A percentile compares a stretch with the other conserved stretches of the same genome.
phyloP scores from a whole-genome alignment of 2,888 invertebrate species.

The Leptura quadrifasciata region DNA sequence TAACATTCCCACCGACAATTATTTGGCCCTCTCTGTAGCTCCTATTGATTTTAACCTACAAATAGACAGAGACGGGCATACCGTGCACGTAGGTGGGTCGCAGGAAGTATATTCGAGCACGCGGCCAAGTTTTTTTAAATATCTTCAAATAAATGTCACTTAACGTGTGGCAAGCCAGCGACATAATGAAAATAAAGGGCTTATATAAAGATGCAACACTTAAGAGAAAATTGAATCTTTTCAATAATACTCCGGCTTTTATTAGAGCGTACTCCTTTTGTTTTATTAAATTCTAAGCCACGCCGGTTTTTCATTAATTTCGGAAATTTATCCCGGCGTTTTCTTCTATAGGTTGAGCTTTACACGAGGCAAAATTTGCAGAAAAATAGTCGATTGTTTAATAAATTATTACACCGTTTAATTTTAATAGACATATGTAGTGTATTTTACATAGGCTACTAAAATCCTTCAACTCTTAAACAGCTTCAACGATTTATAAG shows the following conservation, averaged over 20 bases:
- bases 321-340: too few species aligned
- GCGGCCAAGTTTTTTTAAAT: constrained; percentile 38
- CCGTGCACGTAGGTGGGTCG: neutral
- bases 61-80: constrained; percentile 8
- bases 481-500: too few species aligned
- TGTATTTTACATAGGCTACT: too few species aligned
- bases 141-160: constrained; percentile 48
- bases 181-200: constrained; percentile 46
- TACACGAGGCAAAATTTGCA: too few species aligned
- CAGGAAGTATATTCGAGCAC: constrained; percentile 12
- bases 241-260: constrained; percentile 45
- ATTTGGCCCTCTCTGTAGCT: constrained; percentile 19
- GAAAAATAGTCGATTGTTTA: too few species aligned
- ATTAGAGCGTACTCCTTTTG: constrained; percentile 48
- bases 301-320: neutral
- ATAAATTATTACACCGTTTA: too few species aligned
- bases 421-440: too few species aligned
- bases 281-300: constrained; percentile 48
- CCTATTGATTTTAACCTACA: constrained; percentile 25
- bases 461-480: too few species aligned
- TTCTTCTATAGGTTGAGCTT: too few species aligned
- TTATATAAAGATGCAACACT: constrained; percentile 44
- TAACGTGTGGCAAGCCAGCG: constrained; percentile 33
- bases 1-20: neutral
- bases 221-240: constrained; percentile 42